phyloP scores from a whole-genome alignment of 2,113 vertebrate species.

The Epinephelus lanceolatus region DNA sequence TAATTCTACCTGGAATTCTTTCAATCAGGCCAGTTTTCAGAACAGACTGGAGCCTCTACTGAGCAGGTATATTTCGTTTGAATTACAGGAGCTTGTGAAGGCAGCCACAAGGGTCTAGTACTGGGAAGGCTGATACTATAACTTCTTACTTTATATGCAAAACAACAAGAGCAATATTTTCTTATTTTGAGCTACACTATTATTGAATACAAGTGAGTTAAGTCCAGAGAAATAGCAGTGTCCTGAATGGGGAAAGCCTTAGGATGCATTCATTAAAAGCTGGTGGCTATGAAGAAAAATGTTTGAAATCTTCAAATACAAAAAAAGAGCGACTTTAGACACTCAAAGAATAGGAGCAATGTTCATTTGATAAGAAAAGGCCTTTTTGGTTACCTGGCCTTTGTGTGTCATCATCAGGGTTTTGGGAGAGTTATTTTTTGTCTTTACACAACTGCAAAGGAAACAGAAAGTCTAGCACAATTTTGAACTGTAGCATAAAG shows the following conservation, averaged over 20 bases:
- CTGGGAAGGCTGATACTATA: neutral
- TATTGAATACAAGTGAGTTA: neutral
- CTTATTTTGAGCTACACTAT: neutral
- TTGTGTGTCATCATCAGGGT: too few species aligned
- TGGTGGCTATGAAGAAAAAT: neutral
- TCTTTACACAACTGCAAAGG: too few species aligned
- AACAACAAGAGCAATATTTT: neutral
- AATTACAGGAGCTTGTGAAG: neutral
- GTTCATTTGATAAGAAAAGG: too few species aligned
- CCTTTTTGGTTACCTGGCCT: too few species aligned
- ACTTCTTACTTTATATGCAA: neutral
- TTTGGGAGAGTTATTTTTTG: too few species aligned
- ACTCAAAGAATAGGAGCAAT: too few species aligned
- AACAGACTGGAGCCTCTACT: neutral
- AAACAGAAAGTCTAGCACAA: too few species aligned
- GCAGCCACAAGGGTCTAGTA: neutral
- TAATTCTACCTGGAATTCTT: too few species aligned
- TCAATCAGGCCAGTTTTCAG: neutral
- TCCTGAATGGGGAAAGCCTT: neutral
- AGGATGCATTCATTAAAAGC: neutral
- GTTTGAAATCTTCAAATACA: neutral
- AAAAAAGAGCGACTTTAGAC: too few species aligned
- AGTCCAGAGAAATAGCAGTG: neutral
- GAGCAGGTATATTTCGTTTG: neutral
- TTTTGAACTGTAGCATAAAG: too few species aligned